These are phyloP conservation scores for Antheraea pernyi DNA, from an alignment of 1,140 invertebrate species.

Conservation along the genomic window DNA sequence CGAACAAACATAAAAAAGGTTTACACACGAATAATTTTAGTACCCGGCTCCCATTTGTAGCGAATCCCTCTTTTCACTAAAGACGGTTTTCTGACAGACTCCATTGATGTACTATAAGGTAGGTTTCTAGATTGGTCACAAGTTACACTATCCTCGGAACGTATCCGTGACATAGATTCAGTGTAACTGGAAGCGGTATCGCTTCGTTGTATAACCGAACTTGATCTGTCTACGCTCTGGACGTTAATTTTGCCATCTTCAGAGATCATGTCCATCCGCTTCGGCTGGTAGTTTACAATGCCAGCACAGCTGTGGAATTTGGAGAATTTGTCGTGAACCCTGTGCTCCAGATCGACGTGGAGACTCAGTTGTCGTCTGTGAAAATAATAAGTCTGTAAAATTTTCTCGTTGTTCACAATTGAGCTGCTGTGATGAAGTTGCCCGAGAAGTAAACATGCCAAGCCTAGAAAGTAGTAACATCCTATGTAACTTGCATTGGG, in stretches of 20 bases:
- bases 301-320: conserved; percentile 59
- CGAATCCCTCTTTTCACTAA: conserved; percentile 30
- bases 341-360: conserved; percentile 48
- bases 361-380: conserved; percentile 51
- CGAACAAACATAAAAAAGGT: neutral
- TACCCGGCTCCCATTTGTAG: conserved; percentile 65
- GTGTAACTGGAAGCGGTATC: neutral
- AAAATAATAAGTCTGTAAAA: no score
- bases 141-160: conserved; percentile 33
- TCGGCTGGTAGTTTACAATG: conserved; percentile 29
- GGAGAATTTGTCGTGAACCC: conserved; percentile 41
- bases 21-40: conserved; percentile 47
- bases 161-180: conserved; percentile 11
- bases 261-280: conserved; percentile 21
- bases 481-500: no score
- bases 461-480: no score
- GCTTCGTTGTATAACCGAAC: neutral
- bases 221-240: conserved; percentile 16
- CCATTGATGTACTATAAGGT: conserved; percentile 48
- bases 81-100: conserved; percentile 42
- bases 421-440: no score
- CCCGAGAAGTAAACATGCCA: no score
- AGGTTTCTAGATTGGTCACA: conserved; percentile 56
- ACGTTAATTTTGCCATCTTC: conserved; percentile 30
- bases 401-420: no score